Base-by-base conservation (phyloP, 2,113 vertebrate species). In the Ptilonorhynchus violaceus region DNA sequence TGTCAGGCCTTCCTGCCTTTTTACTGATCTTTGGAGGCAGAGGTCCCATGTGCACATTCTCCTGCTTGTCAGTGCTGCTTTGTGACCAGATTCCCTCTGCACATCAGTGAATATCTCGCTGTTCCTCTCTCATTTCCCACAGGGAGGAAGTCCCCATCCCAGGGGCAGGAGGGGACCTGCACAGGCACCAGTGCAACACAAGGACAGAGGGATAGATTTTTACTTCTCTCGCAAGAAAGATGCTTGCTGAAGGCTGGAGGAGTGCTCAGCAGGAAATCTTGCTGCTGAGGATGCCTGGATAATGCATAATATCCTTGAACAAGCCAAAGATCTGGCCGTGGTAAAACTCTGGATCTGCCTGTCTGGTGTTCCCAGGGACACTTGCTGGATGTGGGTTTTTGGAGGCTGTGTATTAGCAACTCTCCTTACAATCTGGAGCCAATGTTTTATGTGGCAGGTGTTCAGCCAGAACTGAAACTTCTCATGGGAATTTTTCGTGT, bases 201-300 rank as follows among this genome's bases (percentile, higher is more conserved):
- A 89, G 42, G 97, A 98, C 97, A 95, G 98, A 95, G 98, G 98
- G 73, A 97, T 98, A 9, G 98, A 99, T 78, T 98, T 99, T 92
- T 99, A 98, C 88, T 99, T 98, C 81, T 98, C 98, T 76, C 95
- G 20, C 70, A 98, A 98, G 90, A 98, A 98, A 81, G 95, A 97
- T 44, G 37, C 83, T 13, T 95, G 67, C 95, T 33, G 74, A 89
- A 58, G 85, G 53, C 49, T 30, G 69, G n/a, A 66, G n/a, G n/a
- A 74, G 20, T 1, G 7, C 37, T 77, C 28, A 3, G 3, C 5
- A 37, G 25, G 66, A 53, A 15, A 7, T 58, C 42, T 47, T 3
- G 7, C 49, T 77, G 69, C 66, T 12, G 13, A 62, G 23, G 20
- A 13, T 23, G 35, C 47, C 60, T 25, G 35, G 41, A 13, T 53